Evolutionary conservation across 2,888 invertebrate species (phyloP).

Genomic region (Lithophane ornitopus): DNA sequence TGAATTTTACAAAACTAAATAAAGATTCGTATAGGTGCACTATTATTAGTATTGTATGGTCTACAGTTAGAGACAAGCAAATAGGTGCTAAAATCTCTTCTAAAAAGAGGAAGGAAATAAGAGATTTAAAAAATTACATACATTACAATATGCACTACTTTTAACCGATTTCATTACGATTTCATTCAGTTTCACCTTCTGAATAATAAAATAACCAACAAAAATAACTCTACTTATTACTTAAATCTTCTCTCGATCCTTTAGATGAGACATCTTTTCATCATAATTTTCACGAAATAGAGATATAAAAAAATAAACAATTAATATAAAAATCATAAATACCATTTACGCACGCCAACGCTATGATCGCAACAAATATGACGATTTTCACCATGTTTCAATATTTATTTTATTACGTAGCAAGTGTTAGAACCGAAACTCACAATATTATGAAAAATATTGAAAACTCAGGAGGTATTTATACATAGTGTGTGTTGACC

Average conservation of each 20-base stretch:
- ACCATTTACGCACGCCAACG: conserved; percentile 51
- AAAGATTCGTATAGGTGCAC: no score
- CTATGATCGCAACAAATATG: conserved; percentile 50
- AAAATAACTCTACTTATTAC: background rate
- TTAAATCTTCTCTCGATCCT: background rate
- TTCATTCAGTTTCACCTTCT: background rate
- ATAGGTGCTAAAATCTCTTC: no score
- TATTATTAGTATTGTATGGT: background rate
- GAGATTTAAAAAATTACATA: background rate
- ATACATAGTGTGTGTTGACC: conserved; percentile 37
- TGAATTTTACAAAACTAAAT: background rate
- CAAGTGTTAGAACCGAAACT: conserved; percentile 9
- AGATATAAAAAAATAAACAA: background rate
- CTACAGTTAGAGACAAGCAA: background rate
- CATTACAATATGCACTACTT: background rate
- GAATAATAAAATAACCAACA: background rate
- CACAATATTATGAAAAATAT: conserved; percentile 35
- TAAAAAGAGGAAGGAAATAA: no score
- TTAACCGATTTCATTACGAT: background rate
- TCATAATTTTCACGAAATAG: background rate
- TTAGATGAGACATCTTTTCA: background rate
- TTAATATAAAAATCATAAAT: conserved; percentile 5
- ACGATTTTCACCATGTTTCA: conserved; percentile 55
- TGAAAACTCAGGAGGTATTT: conserved; percentile 39
- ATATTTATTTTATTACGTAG: background rate